phyloP scores from a whole-genome alignment of 2,113 vertebrate species.

The Patagioenas fasciata region DNA sequence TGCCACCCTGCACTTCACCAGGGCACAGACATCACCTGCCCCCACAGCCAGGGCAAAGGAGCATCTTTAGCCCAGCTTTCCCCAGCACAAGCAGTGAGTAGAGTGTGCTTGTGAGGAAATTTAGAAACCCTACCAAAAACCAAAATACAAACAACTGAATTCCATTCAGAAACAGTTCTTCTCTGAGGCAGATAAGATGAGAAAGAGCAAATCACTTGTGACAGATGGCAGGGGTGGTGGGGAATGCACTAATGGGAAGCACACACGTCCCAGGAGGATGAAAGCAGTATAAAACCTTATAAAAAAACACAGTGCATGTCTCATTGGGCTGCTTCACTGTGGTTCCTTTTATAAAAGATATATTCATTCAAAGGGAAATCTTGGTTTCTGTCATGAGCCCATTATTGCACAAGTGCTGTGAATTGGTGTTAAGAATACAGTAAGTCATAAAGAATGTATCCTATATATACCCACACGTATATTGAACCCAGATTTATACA shows the following conservation, averaged over 20 bases:
- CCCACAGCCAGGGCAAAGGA: neutral
- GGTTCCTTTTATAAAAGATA: slow-evolving; percentile 12
- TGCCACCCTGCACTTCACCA: neutral
- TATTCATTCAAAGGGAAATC: neutral
- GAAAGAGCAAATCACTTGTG: slow-evolving; percentile 38
- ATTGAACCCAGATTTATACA: neutral
- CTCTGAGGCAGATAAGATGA: neutral
- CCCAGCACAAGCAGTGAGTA: neutral
- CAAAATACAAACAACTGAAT: neutral
- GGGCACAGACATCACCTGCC: neutral
- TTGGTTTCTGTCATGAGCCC: neutral
- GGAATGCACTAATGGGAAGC: slow-evolving; percentile 40
- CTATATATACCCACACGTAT: neutral
- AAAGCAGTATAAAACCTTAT: slow-evolving; percentile 1
- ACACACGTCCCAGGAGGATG: slow-evolving; percentile 28
- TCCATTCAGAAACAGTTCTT: neutral
- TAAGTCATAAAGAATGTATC: neutral
- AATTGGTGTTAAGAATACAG: neutral
- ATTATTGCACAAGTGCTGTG: neutral
- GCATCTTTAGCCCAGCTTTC: neutral
- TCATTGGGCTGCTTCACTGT: neutral
- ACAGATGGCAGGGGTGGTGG: slow-evolving; percentile 39
- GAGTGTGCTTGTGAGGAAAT: neutral
- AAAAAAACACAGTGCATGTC: neutral
- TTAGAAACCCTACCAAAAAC: neutral